Base-by-base conservation (phyloP, 2,113 vertebrate genomes). In the Columbina picui region DNA sequence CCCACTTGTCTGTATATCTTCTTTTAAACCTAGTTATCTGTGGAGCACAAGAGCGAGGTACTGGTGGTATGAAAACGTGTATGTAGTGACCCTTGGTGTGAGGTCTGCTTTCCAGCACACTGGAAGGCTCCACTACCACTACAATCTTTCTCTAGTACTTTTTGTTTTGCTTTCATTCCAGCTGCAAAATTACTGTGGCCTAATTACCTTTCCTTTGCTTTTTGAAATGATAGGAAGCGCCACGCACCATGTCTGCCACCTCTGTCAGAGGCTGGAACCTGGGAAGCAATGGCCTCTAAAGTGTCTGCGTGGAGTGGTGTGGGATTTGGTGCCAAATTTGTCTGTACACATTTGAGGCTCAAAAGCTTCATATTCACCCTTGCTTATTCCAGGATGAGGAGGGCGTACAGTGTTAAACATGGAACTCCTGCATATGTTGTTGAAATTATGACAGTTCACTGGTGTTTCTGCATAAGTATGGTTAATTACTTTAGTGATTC, bases 1-100 rank as follows among this genome's bases (percentile, higher is more conserved):
- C 19, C 29, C 7, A 29, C 20, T 52, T 1, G 0, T 20, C 8
- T 63, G 1, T 34, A 1, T 26, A 29, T 56, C 32, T 50, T 74
- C 38, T 75, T 29, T 64, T 84, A 53, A 68, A 68, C 29, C 23
- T n/a, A 39, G 20, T 39, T 85, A 23, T 10, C 4, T 68, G 0
- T 61, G 57, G n/a, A 68, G 25, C 43, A 79, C 41, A 63, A 90
- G 71, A 45, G 17, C 17, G 17, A n/a, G 11, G 34, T 52, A 14
- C 7, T 61, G 27, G 12, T 79, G 53, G 18, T 60, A 25, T 3
- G 56, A 32, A 56, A 45, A 47, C 11, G 10, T 39, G 13, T 75
- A 6, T 32, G 4, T 30, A 25, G 30, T 70, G 73, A 38, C 10
- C 12, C 11, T 45, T 82, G 43, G 15, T 61, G 26, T 29, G 50